phyloP scores from a whole-genome alignment of 2,113 vertebrate species.

The Spermophilus dauricus region DNA sequence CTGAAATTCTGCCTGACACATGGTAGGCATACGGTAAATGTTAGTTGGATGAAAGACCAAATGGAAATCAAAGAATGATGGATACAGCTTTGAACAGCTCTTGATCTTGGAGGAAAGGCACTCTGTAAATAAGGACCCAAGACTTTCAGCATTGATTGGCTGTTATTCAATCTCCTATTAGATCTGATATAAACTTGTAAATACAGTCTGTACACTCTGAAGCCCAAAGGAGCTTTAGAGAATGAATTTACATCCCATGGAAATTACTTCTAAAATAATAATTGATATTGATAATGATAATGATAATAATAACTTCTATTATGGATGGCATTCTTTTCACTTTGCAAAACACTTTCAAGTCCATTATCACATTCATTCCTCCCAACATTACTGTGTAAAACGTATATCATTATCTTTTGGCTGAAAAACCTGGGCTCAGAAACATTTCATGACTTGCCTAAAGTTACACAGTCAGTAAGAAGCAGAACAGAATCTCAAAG shows the following conservation, averaged over 20 bases:
- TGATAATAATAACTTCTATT: constrained; percentile 49
- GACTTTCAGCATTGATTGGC: constrained; percentile 29
- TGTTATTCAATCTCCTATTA: constrained; percentile 43
- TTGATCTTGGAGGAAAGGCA: constrained; percentile 26
- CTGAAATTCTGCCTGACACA: background rate
- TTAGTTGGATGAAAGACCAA: background rate
- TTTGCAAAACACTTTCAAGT: constrained; percentile 46
- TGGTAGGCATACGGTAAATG: background rate
- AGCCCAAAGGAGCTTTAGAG: constrained; percentile 41
- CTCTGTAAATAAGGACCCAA: constrained; percentile 49
- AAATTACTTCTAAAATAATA: constrained; percentile 73
- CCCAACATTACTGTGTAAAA: background rate
- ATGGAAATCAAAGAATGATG: constrained; percentile 46
- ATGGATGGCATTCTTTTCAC: constrained; percentile 4
- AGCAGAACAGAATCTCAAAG: constrained; percentile 1
- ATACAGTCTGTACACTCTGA: constrained; percentile 62
- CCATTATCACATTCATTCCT: constrained; percentile 59
- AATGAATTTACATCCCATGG: background rate
- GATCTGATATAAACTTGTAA: constrained; percentile 47
- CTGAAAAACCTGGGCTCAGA: constrained; percentile 24
- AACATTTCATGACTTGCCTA: background rate
- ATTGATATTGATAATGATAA: constrained; percentile 36
- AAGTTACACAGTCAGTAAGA: background rate
- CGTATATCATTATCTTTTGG: constrained; percentile 11
- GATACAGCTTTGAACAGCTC: constrained; percentile 44